Evolutionary conservation across 2,797 vertebrate species (phyloP).

Genomic region (Propithecus deckenii): DNA sequence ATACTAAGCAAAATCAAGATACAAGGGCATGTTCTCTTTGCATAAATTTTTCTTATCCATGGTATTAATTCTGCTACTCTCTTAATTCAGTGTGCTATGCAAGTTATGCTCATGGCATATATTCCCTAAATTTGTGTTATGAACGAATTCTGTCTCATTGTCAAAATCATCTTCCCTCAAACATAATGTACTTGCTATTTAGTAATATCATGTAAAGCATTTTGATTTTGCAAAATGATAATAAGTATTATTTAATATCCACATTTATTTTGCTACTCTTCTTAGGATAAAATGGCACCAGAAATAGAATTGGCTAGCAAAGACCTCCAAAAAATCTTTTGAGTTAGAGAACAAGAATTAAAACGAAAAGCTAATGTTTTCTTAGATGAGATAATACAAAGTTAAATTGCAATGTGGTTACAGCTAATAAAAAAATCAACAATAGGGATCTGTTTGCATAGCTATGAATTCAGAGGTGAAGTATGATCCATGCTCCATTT

Average conservation of each 20-base stretch:
- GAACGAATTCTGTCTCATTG: background rate
- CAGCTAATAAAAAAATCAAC: conserved; percentile 8
- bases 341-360: background rate
- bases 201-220: conserved; percentile 24
- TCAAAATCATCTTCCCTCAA: background rate
- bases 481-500: background rate
- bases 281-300: background rate
- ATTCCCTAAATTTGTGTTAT: background rate
- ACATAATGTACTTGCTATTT: conserved; percentile 16
- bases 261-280: conserved; percentile 14
- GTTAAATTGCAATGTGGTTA: background rate
- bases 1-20: conserved; percentile 9
- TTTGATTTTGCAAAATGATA: conserved; percentile 43
- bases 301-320: background rate
- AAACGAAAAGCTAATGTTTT: background rate
- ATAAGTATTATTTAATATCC: conserved; percentile 14
- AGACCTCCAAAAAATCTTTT: conserved; percentile 12
- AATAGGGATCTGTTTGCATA: background rate
- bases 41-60: background rate
- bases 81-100: background rate
- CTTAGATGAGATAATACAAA: background rate
- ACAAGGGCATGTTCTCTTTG: background rate
- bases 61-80: background rate
- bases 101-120: background rate
- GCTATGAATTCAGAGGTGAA: background rate